A percentile compares a stretch with the other conserved stretches of the same genome.
These are phyloP conservation scores for Pocillopora damicornis DNA, from an alignment of 64 coral and sea anemone species.

Conservation along the genomic window DNA sequence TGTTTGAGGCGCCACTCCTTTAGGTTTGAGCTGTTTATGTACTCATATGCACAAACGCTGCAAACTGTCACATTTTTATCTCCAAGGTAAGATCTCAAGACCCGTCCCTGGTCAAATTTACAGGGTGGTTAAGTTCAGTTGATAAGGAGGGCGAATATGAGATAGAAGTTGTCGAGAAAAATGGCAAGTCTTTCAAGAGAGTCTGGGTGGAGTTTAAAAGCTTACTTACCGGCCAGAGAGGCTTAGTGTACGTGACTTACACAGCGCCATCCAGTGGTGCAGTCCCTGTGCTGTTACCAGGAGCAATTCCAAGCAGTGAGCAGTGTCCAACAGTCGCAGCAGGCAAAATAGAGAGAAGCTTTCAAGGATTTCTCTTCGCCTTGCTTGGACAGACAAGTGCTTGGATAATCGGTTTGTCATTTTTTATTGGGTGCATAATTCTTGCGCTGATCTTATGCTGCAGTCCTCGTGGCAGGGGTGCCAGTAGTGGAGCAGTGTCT, in stretches of 20 bases:
- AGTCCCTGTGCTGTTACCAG: conserved; percentile 6
- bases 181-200: conserved; percentile 73
- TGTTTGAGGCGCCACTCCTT: too few species aligned
- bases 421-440: conserved; percentile 77
- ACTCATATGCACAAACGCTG: too few species aligned
- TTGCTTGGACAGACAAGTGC: conserved; percentile 84
- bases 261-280: conserved; percentile 18
- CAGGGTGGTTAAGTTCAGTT: background rate
- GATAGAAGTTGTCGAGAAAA: conserved; percentile 31
- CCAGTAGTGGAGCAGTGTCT: conserved; percentile 3
- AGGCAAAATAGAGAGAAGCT: conserved; percentile 19
- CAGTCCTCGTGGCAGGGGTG: conserved; percentile 28
- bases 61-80: background rate
- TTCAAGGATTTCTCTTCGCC: conserved; percentile 51
- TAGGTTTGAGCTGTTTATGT: too few species aligned
- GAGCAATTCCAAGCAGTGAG: background rate
- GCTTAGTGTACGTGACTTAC: conserved; percentile 60
- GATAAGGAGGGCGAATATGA: conserved; percentile 56
- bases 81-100: conserved; percentile 65
- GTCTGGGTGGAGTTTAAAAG: conserved; percentile 73
- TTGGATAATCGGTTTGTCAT: conserved; percentile 82
- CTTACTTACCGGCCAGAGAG: conserved; percentile 61
- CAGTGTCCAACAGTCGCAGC: conserved; percentile 24
- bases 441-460: conserved; percentile 73
- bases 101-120: conserved; percentile 26